Conservation (phyloP, 2,888 invertebrate species). For the Leptopilina drosophilae region DNA sequence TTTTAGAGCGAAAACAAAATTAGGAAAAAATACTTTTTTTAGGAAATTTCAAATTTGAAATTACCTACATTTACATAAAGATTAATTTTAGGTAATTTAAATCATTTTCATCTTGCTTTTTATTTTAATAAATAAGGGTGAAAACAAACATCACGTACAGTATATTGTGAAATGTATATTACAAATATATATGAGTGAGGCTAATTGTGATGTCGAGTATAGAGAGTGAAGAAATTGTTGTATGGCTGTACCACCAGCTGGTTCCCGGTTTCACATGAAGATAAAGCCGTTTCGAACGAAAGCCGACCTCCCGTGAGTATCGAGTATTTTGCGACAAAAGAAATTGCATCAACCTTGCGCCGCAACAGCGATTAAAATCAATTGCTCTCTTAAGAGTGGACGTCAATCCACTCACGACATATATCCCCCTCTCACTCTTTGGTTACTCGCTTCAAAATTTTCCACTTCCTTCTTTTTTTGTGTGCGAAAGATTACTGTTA, state of each 20-base stretch:
- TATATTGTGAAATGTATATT: too few relatives aligned
- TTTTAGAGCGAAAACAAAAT: too few relatives aligned
- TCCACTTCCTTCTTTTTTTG: conserved; percentile 28
- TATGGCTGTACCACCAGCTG: conserved; percentile 64
- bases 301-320: conserved; percentile 71
- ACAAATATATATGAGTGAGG: conserved; percentile 45
- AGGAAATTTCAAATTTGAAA: too few relatives aligned
- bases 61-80: too few relatives aligned
- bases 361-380: conserved; percentile 32
- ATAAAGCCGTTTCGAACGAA: conserved; percentile 71
- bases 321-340: conserved; percentile 64
- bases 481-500: background rate
- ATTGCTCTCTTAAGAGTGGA: conserved; percentile 34
- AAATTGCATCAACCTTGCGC: conserved; percentile 30
- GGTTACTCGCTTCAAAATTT: conserved; percentile 14
- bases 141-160: background rate
- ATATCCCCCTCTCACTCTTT: background rate
- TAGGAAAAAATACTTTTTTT: too few relatives aligned
- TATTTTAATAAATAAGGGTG: too few relatives aligned
- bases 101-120: too few relatives aligned
- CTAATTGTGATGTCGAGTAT: conserved; percentile 66
- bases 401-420: background rate
- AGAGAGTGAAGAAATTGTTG: conserved; percentile 66
- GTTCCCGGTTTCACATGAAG: conserved; percentile 63
- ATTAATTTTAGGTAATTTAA: too few relatives aligned